Base-by-base conservation (phyloP, 2,888 invertebrate species). In the Monopis laevigella region DNA sequence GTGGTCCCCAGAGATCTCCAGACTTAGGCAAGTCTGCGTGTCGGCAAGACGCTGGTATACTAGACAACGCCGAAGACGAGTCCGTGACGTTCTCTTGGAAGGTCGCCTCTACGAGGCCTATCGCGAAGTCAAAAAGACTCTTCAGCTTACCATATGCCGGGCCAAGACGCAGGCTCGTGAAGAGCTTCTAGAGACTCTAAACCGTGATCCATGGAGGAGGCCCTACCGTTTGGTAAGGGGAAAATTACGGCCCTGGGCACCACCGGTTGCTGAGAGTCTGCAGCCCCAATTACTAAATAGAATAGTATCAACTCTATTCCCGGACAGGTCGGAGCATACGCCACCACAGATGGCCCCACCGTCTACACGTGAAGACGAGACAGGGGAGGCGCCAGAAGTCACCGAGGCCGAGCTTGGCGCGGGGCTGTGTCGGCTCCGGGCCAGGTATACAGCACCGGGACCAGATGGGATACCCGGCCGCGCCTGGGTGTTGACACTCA, bases 401-500 rank as follows among this genome's bases (percentile, higher is more conserved):
- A 36, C 17, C 5, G 3, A 17, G 11, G n/a, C 17, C 7, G 36
- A 36, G 21, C 18, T 36, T 17, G 11, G 2, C 5, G 17, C 36
- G n/a, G 36, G 18, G 6, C 2, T 11, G 17, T 8, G 6, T 6
- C 8, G 36, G 11, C 19, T 36, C 5, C 18, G 21, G 10, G 4
- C n/a, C n/a, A 32, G 14, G 10, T 18, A 36, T 18, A 36, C 36
- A 10, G 21, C 36, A 7, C 36, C 36, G 10, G 21, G 19, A n/a
- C 42, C 38, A 3, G 42, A 42, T 13, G 42, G 42, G 2, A 24
- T 42, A 2, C 42, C 38, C 1, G 39, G 38, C 10, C 27, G 21
- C 2, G 42, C 30, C 7, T 29, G 18, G 30, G 18, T 30, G 1
- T 8, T 35, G 14, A 13, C 42, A 10, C 6, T 39, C 19, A 16